Evolutionary conservation across 1,140 invertebrate genomes (phyloP), one percentile per base, ranked within the genome.

Genomic region (Dendrolimus punctatus): DNA sequence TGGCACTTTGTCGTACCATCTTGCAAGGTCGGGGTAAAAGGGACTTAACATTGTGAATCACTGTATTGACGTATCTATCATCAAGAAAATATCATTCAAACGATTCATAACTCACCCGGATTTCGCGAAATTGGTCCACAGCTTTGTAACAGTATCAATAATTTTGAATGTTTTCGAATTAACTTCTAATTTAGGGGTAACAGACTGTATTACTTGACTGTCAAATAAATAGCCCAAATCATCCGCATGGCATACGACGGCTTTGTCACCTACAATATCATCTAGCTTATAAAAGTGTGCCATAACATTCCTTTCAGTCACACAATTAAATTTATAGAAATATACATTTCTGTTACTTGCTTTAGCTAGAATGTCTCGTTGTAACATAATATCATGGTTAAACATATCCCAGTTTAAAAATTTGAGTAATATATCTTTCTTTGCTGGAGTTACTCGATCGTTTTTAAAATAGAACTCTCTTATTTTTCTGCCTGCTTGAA

Each of bases 141-240:
- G 55, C 5, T 69, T 78, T 0, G 90, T 90, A 61, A 93, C 69
- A 5, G 42, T 58, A 54, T 53, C 50, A 43, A 62, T 61, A 40
- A 68, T 63, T 36, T 62, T 51, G 62, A 73, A 71, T n/a, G 73
- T 85, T 55, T 49, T 48, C 0, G 68, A 69, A 23, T 61, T 38
- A 5, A 51, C 52, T 36, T 66, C 59, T 6, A 72, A 42, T 10
- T 58, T 50, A 5, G 49, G 23, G 0, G 46, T 38, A 9, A 48
- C 6, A 8, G 9, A 7, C 52, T 66, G 66, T 0, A 57, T 40
- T 5, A 86, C 77, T 23, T 23, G 23, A 23, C 23, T 23, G 23
- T 23, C 23, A 62, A 91, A 92, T 10, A 91, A 64, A 64, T 91
- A 91, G 54, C 85, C 85, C 5, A 91, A 49, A 59, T 92, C 91